A percentile compares a stretch with the other conserved stretches of the same genome.
Conservation (phyloP, 2,888 invertebrate genomes). For the Drosophila paracracens region DNA sequence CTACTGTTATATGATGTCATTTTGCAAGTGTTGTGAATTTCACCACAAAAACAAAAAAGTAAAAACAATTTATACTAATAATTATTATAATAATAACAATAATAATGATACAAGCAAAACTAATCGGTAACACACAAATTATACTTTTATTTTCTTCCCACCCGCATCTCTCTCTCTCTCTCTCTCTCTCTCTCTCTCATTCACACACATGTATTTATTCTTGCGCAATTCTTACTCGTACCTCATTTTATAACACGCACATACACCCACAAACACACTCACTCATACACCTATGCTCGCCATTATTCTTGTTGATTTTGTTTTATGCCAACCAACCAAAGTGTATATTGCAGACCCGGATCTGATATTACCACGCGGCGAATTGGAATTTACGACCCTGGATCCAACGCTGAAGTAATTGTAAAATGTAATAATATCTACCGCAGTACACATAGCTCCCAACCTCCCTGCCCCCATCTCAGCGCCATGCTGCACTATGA, state of each 20-base stretch:
- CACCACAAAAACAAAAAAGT: conserved; percentile 21
- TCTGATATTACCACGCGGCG: conserved; percentile 85
- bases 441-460: conserved; percentile 46
- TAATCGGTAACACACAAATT: conserved; percentile 69
- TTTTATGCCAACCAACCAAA: conserved; percentile 83
- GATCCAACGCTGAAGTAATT: conserved; percentile 84
- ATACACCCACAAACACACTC: conserved; percentile 24
- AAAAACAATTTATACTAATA: conserved; percentile 17
- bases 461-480: conserved; percentile 3
- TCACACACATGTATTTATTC: conserved; percentile 10
- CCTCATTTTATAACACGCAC: conserved; percentile 18
- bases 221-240: conserved; percentile 26
- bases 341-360: conserved; percentile 86
- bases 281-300: conserved; percentile 37
- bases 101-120: conserved; percentile 59
- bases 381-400: conserved; percentile 85
- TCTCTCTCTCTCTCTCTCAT: conserved; percentile 6
- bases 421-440: conserved; percentile 79
- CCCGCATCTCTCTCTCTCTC: conserved; percentile 18
- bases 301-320: conserved; percentile 72
- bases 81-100: conserved; percentile 25
- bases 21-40: conserved; percentile 74
- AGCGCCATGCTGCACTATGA: conserved; percentile 36
- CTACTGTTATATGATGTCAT: conserved; percentile 71
- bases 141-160: conserved; percentile 51